A percentile compares a stretch with the other conserved stretches of the same genome.
Evolutionary conservation across 2,888 invertebrate genomes (phyloP).

Genomic region (Andricus quercusramuli): DNA sequence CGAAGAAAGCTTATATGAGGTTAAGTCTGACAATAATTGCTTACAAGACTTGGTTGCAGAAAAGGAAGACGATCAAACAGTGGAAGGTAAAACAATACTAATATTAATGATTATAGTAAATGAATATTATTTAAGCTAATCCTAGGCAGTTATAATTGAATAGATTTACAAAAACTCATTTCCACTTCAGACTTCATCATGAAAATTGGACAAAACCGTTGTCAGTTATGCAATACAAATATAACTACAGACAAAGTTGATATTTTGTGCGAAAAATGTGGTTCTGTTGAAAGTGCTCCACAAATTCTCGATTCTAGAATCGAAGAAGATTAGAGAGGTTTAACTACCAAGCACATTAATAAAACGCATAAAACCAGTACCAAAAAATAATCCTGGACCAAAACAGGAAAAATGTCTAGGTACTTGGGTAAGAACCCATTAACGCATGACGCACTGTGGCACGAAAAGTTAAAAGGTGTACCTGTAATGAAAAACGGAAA

Average conservation of each 20-base stretch:
- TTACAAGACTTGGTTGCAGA: not conserved
- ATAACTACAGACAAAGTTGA: not conserved
- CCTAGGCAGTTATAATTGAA: no score
- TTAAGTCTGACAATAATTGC: not conserved
- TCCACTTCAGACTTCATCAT: no score
- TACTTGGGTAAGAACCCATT: no score
- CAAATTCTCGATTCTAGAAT: not conserved
- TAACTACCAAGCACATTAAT: not conserved
- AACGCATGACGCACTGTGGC: not conserved
- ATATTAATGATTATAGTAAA: no score
- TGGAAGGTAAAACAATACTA: no score
- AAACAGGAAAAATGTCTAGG: conserved; percentile 1
- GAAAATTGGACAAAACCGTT: not conserved
- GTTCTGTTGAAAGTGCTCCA: not conserved
- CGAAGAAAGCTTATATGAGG: not conserved
- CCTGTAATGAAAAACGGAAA: conserved; percentile 7
- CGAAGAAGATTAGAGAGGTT: not conserved
- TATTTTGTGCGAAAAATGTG: not conserved
- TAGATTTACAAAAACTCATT: no score
- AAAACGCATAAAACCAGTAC: not conserved
- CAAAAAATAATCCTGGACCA: no score
- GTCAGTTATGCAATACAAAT: not conserved
- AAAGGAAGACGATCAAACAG: not conserved
- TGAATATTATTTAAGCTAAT: no score
- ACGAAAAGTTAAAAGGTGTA: not conserved